Conservation (phyloP, 2,888 invertebrate genomes). For the Eupithecia centaureata region DNA sequence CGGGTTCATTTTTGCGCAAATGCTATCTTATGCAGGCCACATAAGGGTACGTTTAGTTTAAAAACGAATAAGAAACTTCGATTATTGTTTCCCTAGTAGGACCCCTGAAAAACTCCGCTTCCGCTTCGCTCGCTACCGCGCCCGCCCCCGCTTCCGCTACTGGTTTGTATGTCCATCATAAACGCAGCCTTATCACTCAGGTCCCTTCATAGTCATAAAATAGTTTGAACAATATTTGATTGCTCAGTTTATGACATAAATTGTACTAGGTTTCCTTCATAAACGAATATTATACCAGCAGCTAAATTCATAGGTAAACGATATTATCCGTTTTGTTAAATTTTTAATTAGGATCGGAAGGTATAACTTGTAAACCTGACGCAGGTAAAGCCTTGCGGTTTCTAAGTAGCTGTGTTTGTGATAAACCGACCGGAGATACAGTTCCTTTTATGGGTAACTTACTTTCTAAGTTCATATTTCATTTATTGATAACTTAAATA, state of each 20-base stretch:
- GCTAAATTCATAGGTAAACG: constrained; percentile 48
- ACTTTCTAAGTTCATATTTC: too few species aligned
- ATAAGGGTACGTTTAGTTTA: too few species aligned
- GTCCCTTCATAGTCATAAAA: not conserved
- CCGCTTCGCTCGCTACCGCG: too few species aligned
- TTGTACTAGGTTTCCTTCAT: not conserved
- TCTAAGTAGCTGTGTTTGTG: not conserved
- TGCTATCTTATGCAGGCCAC: too few species aligned
- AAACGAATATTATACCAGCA: not conserved
- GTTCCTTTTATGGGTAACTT: too few species aligned
- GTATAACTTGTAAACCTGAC: constrained; percentile 75
- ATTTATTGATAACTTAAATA: too few species aligned
- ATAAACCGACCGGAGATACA: not conserved
- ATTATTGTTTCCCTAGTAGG: too few species aligned
- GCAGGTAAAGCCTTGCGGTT: constrained; percentile 56
- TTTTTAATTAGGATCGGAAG: constrained; percentile 79
- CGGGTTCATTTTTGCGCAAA: too few species aligned
- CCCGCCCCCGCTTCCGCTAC: not conserved
- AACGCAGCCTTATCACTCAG: not conserved
- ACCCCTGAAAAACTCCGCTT: too few species aligned
- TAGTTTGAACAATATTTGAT: not conserved
- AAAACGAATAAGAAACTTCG: too few species aligned
- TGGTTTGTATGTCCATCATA: too few species aligned
- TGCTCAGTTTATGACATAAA: not conserved
- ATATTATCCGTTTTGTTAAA: constrained; percentile 71